Percentiles rank a stretch among this genome's conserved stretches.
Conservation (phyloP, 2,797 vertebrate genomes). For the Rhincodon typus region DNA sequence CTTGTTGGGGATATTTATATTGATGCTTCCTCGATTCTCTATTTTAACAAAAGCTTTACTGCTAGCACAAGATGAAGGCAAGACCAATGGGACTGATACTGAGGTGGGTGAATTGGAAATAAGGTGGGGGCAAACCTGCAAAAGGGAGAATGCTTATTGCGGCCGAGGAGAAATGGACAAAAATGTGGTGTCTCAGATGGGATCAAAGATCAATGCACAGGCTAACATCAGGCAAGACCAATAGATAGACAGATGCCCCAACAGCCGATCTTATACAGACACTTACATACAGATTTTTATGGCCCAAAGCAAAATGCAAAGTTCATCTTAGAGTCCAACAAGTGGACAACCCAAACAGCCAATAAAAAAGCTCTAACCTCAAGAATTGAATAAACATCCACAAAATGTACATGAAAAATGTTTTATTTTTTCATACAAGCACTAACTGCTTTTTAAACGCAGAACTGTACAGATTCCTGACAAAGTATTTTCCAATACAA, state of each 20-base stretch:
- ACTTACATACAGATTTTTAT: no score
- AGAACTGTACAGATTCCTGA: slow-evolving; percentile 37
- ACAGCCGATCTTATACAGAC: background rate
- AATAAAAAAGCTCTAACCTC: background rate
- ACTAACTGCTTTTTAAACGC: slow-evolving; percentile 37
- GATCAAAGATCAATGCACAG: background rate
- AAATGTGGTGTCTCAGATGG: background rate
- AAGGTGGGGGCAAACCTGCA: background rate
- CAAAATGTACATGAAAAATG: slow-evolving; percentile 33
- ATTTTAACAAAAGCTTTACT: no score
- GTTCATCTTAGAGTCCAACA: background rate
- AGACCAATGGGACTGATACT: background rate
- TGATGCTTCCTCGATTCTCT: background rate
- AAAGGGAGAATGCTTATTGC: background rate
- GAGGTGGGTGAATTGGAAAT: background rate
- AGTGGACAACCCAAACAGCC: background rate
- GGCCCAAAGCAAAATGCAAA: background rate
- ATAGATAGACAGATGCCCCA: background rate
- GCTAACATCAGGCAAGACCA: background rate
- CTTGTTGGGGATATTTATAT: background rate
- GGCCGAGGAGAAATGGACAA: background rate
- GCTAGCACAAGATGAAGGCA: background rate
- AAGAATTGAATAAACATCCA: background rate
- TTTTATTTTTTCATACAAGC: slow-evolving; percentile 38
- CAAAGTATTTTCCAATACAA: slow-evolving; percentile 38